Evolutionary conservation across 2,888 invertebrate species (phyloP).

Genomic region (Ligdia adustata): DNA sequence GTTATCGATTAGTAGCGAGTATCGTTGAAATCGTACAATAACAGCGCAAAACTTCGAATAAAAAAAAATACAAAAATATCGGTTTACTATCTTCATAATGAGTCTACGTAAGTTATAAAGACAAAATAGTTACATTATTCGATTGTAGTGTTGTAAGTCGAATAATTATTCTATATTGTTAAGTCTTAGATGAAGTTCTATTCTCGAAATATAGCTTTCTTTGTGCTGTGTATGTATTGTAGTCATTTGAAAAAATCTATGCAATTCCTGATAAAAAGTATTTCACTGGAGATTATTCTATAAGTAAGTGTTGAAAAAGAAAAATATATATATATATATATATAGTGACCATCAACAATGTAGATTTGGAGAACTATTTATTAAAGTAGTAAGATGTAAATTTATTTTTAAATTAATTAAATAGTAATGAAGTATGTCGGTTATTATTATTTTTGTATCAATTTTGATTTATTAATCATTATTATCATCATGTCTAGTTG

Average conservation of each 20-base stretch:
- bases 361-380: conserved; percentile 38
- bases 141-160: conserved; percentile 6
- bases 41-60: conserved; percentile 16
- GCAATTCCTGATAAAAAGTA: conserved; percentile 19
- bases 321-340: conserved; percentile 15
- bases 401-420: conserved; percentile 27
- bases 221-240: conserved; percentile 22
- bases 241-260: conserved; percentile 17
- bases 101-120: conserved; percentile 22
- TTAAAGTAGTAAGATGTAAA: conserved; percentile 32
- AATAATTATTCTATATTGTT: conserved; percentile 4
- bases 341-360: conserved; percentile 22
- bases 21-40: conserved; percentile 12
- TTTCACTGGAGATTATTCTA: conserved; percentile 13
- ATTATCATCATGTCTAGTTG: conserved; percentile 45
- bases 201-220: conserved; percentile 21
- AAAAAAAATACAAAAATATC: conserved; percentile 5
- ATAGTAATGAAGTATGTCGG: conserved; percentile 19
- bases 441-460: conserved; percentile 42
- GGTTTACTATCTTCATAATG: conserved; percentile 24
- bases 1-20: conserved; percentile 18
- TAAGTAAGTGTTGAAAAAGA: conserved; percentile 6
- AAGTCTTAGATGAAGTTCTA: conserved; percentile 8
- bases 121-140: conserved; percentile 1
- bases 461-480: conserved; percentile 40